A percentile compares a stretch with the other conserved stretches of the same genome.
These are phyloP conservation scores for Neoarius graeffei DNA, from an alignment of 2,113 vertebrate genomes.

Conservation along the genomic window DNA sequence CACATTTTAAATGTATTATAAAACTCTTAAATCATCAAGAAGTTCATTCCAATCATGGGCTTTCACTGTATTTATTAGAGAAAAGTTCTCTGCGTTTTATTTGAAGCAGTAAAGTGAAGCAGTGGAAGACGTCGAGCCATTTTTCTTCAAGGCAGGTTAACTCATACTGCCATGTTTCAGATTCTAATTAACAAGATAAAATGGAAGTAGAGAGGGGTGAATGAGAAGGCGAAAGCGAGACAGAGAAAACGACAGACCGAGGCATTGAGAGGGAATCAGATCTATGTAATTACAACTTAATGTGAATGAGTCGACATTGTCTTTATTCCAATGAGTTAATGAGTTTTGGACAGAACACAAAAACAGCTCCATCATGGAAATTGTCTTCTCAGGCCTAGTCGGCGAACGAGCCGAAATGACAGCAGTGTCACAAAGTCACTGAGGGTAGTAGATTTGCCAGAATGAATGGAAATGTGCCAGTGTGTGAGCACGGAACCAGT, in stretches of 20 bases:
- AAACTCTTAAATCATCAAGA: not conserved
- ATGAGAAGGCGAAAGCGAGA: slow-evolving; percentile 9
- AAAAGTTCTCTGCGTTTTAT: not conserved
- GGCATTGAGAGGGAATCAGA: slow-evolving; percentile 56
- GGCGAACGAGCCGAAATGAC: slow-evolving; percentile 71
- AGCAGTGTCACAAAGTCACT: slow-evolving; percentile 55
- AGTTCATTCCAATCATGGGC: not conserved
- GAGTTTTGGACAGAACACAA: slow-evolving; percentile 64
- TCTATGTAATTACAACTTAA: slow-evolving; percentile 73
- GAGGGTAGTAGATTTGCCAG: slow-evolving; percentile 62
- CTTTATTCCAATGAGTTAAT: slow-evolving; percentile 75
- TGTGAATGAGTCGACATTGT: slow-evolving; percentile 69
- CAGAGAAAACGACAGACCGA: slow-evolving; percentile 30
- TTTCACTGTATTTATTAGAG: not conserved
- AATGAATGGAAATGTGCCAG: slow-evolving; percentile 61
- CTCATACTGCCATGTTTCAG: slow-evolving; percentile 59
- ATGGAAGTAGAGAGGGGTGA: slow-evolving; percentile 51
- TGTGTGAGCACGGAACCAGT: not conserved
- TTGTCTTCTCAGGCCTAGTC: slow-evolving; percentile 64
- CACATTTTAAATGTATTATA: not conserved
- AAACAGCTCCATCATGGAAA: slow-evolving; percentile 66
- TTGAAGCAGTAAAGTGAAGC: slow-evolving; percentile 17
- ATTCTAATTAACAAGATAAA: slow-evolving; percentile 68
- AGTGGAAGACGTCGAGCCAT: slow-evolving; percentile 21
- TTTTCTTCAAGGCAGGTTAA: slow-evolving; percentile 44